Percentiles rank a stretch among this genome's conserved stretches.
Conservation (phyloP, 2,888 invertebrate species). For the Leucophora obtusa region DNA sequence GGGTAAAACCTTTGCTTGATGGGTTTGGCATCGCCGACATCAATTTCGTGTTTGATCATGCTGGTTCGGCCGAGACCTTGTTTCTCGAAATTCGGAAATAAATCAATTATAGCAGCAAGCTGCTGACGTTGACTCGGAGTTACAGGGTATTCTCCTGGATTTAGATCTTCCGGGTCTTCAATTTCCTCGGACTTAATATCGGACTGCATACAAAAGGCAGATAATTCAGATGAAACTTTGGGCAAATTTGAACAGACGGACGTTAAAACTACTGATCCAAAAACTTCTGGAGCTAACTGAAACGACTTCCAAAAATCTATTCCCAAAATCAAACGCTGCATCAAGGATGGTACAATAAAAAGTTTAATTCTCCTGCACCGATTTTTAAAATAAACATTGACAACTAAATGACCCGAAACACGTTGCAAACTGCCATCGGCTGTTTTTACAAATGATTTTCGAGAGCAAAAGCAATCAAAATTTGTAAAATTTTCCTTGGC, state of each 20-base stretch:
- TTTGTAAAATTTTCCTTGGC: neutral
- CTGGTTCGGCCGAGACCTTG: constrained; percentile 51
- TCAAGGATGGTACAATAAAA: constrained; percentile 30
- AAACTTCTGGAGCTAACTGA: neutral
- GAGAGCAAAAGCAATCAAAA: neutral
- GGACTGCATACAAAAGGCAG: neutral
- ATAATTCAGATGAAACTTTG: neutral
- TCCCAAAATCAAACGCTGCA: constrained; percentile 27
- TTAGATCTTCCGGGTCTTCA: too few relatives aligned
- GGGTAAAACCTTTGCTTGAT: constrained; percentile 60
- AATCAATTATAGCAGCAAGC: constrained; percentile 16
- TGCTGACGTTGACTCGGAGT: constrained; percentile 10
- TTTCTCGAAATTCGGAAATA: constrained; percentile 44
- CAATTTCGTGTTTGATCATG: constrained; percentile 55
- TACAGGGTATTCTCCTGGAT: neutral
- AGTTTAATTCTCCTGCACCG: neutral
- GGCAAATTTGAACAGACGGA: neutral
- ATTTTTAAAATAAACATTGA: neutral
- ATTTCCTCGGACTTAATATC: too few relatives aligned
- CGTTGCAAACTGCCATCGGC: constrained; percentile 3
- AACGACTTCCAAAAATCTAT: constrained; percentile 45
- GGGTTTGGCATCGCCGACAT: constrained; percentile 39
- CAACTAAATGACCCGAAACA: neutral
- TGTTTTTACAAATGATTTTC: neutral
- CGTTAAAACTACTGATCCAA: neutral